phyloP scores from a whole-genome alignment of 2,888 invertebrate species.

The Mesoligia furuncula region DNA sequence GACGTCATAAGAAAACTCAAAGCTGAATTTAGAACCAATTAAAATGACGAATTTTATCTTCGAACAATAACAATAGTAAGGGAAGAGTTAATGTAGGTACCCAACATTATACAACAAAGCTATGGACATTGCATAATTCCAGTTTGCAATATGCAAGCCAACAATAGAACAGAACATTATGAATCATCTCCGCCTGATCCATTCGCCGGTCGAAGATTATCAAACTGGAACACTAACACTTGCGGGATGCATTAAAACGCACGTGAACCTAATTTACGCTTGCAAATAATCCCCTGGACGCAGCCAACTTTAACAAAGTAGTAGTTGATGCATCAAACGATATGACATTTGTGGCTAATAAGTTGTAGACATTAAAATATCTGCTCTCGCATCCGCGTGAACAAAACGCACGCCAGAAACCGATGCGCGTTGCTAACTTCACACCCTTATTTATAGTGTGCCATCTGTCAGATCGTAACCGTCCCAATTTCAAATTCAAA shows the following conservation, averaged over 20 bases:
- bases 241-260: conserved; percentile 89
- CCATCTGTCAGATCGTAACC: conserved; percentile 89
- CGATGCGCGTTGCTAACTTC: conserved; percentile 78
- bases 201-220: conserved; percentile 88
- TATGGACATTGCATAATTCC: conserved; percentile 85
- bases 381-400: conserved; percentile 72
- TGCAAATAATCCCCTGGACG: conserved; percentile 81
- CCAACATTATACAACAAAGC: conserved; percentile 72
- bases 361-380: conserved; percentile 86
- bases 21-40: conserved; percentile 22
- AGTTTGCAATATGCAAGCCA: conserved; percentile 84
- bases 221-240: conserved; percentile 89
- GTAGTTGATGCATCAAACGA: conserved; percentile 87
- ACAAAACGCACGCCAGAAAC: conserved; percentile 78
- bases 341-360: conserved; percentile 86
- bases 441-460: conserved; percentile 86
- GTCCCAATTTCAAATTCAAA: conserved; percentile 88
- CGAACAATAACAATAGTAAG: conserved; percentile 20
- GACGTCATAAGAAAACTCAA: neutral
- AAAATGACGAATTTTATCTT: neutral
- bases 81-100: conserved; percentile 39
- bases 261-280: conserved; percentile 89
- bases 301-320: conserved; percentile 87
- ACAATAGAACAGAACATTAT: conserved; percentile 88
- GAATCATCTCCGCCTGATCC: conserved; percentile 88